Conservation (phyloP, 2,113 vertebrate genomes). For the Upupa epops region DNA sequence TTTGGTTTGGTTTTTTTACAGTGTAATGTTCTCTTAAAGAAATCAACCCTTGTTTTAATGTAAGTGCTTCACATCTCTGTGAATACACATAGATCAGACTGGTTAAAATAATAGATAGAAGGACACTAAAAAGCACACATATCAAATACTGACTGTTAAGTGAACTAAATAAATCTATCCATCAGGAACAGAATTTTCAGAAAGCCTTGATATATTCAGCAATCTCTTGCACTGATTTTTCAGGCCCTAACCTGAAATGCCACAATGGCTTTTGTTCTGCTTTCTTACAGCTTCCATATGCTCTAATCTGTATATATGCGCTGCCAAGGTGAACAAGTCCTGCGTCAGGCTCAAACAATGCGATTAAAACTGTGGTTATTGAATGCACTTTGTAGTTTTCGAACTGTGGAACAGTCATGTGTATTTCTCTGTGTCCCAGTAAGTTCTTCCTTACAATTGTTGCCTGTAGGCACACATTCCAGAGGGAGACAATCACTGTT, state of each 20-base stretch:
- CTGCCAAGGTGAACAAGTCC: background rate
- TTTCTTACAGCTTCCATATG: background rate
- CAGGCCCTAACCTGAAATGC: background rate
- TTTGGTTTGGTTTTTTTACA: background rate
- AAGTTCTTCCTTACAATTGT: background rate
- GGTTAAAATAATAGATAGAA: background rate
- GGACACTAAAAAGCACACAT: accelerated
- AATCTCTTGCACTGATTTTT: background rate
- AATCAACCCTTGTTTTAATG: background rate
- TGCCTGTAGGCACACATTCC: background rate
- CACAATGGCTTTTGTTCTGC: background rate
- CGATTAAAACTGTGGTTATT: background rate
- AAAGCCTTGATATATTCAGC: background rate
- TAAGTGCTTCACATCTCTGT: background rate
- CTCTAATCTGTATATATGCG: background rate
- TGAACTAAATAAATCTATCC: background rate
- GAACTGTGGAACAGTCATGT: background rate
- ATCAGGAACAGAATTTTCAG: background rate
- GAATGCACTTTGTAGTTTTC: background rate
- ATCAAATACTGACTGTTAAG: background rate
- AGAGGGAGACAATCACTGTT: background rate
- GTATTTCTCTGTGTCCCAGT: background rate
- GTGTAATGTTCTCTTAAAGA: background rate
- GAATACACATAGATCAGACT: background rate
- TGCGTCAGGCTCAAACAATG: background rate